Base-by-base conservation (phyloP, 2,797 vertebrate species). In the Enteromius radiatus region DNA sequence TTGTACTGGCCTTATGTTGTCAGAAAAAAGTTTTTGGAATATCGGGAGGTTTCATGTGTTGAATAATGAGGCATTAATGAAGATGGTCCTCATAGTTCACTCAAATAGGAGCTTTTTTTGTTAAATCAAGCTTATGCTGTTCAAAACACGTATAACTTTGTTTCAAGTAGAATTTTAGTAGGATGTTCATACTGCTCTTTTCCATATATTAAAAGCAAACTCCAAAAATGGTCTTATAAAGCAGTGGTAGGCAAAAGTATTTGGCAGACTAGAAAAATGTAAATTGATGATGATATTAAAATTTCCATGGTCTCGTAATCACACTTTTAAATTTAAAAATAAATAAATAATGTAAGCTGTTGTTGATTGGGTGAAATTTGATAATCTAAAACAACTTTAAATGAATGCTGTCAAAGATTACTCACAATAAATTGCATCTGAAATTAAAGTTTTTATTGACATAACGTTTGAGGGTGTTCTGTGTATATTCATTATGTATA, bases 161-260 rank as follows among this genome's bases (percentile, higher is more conserved):
- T 73, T 73, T n/a, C 5, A 73, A 31, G 10, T 1, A 71, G 43
- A 49, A 14, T 45, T 33, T 31, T n/a, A 73, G 45, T 11, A 73
- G 26, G 10, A 49, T 52, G 47, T 33, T 14, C 2, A 52, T 73
- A 26, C 28, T 71, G 45, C 4, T 31, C 43, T 49, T 31, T 49
- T 49, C 45, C 26, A 52, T 73, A 52, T 33, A 73, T n/a, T n/a
- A 31, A 73, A 73, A 73, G 12, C 28, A 28, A 59, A 59, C 41
- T 19, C 2, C 41, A 69, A 26, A 70, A 71, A 71, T 21, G 1
- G 49, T 17, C 5, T 33, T 71, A 26, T 33, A 71, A 71, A 31
- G 26, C 26, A 33, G 19, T 73, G 26, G 26, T 49, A 47, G 8
- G 26, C 28, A 26, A 26, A 26, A 59, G 56, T 61, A 15, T 28